These are phyloP conservation scores for Lepidurus arcticus DNA, from an alignment of 1,140 invertebrate genomes.

Conservation along the genomic window DNA sequence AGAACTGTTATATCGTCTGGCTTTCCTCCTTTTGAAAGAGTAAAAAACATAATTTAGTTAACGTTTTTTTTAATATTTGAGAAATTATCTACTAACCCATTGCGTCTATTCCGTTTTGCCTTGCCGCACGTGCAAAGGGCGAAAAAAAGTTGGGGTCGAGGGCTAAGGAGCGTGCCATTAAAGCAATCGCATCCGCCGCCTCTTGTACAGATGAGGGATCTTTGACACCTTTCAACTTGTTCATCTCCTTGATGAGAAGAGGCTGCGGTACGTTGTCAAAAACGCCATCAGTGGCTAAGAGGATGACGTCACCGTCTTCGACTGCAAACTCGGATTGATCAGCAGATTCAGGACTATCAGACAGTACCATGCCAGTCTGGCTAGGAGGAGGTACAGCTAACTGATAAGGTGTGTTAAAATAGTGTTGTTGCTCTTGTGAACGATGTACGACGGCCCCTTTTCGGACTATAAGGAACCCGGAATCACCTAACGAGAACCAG, in stretches of 20 bases:
- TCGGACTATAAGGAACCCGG: conserved; percentile 88
- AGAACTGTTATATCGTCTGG: conserved; percentile 97
- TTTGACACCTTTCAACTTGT: conserved; percentile 57
- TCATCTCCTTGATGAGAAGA: conserved; percentile 73
- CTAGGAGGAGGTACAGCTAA: conserved; percentile 85
- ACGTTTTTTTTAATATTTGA: conserved; percentile 31
- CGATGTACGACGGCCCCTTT: conserved; percentile 78
- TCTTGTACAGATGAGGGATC: conserved; percentile 72
- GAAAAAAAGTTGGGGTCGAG: conserved; percentile 92
- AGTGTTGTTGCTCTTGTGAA: conserved; percentile 94
- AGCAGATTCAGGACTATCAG: conserved; percentile 75
- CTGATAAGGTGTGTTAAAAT: conserved; percentile 98
- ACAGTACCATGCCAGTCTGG: conserved; percentile 69
- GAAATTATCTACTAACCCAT: conserved; percentile 59
- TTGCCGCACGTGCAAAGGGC: conserved; percentile 87
- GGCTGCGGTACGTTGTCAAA: conserved; percentile 95
- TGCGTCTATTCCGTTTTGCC: conserved; percentile 85
- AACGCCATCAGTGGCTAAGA: conserved; percentile 93
- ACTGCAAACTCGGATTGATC: conserved; percentile 85
- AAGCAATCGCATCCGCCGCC: conserved; percentile 87
- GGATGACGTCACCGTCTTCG: conserved; percentile 88
- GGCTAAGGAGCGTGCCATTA: conserved; percentile 86
- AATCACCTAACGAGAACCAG: conserved; percentile 59
- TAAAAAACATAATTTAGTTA: conserved; percentile 38
- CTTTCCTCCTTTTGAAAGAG: conserved; percentile 73